phyloP scores from a whole-genome alignment of 2,888 invertebrate species.

The Lydus trimaculatus region DNA sequence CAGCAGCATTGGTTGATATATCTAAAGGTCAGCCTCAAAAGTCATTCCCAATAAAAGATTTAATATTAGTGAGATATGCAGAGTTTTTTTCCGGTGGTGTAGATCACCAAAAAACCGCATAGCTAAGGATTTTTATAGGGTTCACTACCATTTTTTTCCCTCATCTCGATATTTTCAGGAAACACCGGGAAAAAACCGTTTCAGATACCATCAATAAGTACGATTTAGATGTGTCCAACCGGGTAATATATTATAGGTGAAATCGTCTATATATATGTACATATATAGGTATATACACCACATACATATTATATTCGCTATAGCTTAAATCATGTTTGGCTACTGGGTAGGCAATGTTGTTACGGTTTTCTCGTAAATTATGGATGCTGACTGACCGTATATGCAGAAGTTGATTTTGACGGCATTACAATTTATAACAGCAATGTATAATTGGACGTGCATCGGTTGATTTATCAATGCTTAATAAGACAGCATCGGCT shows the following conservation, averaged over 20 bases:
- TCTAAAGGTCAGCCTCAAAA: background rate
- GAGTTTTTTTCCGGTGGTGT: background rate
- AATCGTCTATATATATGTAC: slow-evolving; percentile 35
- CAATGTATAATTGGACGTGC: background rate
- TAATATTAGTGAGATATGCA: background rate
- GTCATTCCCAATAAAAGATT: background rate
- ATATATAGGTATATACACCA: too few relatives aligned
- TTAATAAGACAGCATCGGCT: slow-evolving; percentile 7
- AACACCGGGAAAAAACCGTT: background rate
- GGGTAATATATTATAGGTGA: background rate
- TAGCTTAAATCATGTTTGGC: slow-evolving; percentile 44
- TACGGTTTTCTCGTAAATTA: slow-evolving; percentile 44
- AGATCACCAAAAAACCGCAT: background rate
- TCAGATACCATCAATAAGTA: background rate
- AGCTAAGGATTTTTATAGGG: background rate
- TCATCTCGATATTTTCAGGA: too few relatives aligned
- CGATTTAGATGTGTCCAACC: background rate
- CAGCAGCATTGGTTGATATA: background rate
- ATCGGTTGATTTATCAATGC: slow-evolving; percentile 15
- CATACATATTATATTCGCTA: too few relatives aligned
- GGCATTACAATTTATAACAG: slow-evolving; percentile 31
- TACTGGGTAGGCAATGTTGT: slow-evolving; percentile 39
- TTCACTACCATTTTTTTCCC: background rate
- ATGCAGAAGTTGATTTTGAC: slow-evolving; percentile 41
- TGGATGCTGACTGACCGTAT: slow-evolving; percentile 25